A percentile compares a stretch with the other conserved stretches of the same genome.
Evolutionary conservation across 1,140 invertebrate genomes (phyloP).

Genomic region (Bombus superbus): DNA sequence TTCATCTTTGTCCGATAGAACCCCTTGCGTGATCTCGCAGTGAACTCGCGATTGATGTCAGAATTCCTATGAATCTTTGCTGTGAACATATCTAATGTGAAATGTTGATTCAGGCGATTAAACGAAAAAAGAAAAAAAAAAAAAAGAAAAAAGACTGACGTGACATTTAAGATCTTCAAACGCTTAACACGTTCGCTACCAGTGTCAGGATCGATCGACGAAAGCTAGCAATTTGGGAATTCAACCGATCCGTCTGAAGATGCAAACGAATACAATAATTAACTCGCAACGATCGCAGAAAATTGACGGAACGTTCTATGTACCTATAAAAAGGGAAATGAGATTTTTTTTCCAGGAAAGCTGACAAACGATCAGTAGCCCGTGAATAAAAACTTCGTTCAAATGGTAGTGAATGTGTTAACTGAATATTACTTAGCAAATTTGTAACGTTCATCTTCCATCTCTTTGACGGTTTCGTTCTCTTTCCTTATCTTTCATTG

Average conservation of each 20-base stretch:
- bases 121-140: slow-evolving; percentile 42
- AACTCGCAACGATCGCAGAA: neutral
- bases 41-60: slow-evolving; percentile 17
- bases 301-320: neutral
- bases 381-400: neutral
- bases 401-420: slow-evolving; percentile 36
- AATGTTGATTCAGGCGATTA: slow-evolving; percentile 56
- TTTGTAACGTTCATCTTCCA: slow-evolving; percentile 33
- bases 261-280: neutral
- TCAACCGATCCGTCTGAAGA: slow-evolving; percentile 7
- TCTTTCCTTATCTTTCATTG: neutral
- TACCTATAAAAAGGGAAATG: neutral
- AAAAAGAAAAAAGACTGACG: slow-evolving; percentile 56
- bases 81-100: slow-evolving; percentile 50
- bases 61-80: slow-evolving; percentile 29
- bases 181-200: slow-evolving; percentile 36
- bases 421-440: slow-evolving; percentile 24
- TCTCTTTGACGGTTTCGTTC: slow-evolving; percentile 9
- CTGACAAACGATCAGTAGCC: neutral
- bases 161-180: slow-evolving; percentile 38
- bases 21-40: neutral
- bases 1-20: slow-evolving; percentile 9
- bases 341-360: neutral
- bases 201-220: neutral
- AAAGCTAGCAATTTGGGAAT: neutral